Evolutionary conservation across 64 coral and sea anemone genomes (phyloP).

Genomic region (Dendronephthya gigantea): DNA sequence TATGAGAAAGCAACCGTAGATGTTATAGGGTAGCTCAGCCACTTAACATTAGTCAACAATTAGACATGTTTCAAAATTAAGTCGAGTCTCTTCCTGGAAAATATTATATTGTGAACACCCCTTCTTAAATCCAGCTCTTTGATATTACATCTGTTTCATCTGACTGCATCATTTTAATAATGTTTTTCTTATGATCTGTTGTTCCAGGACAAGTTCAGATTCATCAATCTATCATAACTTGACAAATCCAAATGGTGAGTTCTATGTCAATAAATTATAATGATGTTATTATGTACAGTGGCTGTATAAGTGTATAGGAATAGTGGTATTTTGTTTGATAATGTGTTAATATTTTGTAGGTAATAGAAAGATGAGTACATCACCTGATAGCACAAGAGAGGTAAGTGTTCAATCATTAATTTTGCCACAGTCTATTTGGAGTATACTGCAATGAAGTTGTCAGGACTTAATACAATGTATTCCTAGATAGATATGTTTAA

Average conservation of each 20-base stretch:
- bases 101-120: too few relatives aligned
- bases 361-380: slow-evolving; percentile 13
- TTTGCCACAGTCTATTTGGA: too few relatives aligned
- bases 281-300: background rate
- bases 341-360: background rate
- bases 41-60: too few relatives aligned
- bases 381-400: slow-evolving; percentile 1
- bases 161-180: background rate
- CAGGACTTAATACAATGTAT: too few relatives aligned
- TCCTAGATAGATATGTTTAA: too few relatives aligned
- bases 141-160: too few relatives aligned
- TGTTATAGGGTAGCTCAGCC: too few relatives aligned
- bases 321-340: background rate
- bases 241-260: slow-evolving; percentile 10
- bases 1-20: too few relatives aligned
- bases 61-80: too few relatives aligned
- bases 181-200: background rate
- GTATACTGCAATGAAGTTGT: too few relatives aligned
- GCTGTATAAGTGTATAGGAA: background rate
- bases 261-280: background rate
- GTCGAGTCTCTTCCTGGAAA: too few relatives aligned
- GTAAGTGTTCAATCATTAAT: background rate
- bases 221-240: background rate
- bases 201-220: slow-evolving; percentile 1
- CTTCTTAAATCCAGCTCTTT: too few relatives aligned